These are phyloP conservation scores for Ricordea florida DNA, from an alignment of 92 coral and sea anemone species.

Conservation along the genomic window DNA sequence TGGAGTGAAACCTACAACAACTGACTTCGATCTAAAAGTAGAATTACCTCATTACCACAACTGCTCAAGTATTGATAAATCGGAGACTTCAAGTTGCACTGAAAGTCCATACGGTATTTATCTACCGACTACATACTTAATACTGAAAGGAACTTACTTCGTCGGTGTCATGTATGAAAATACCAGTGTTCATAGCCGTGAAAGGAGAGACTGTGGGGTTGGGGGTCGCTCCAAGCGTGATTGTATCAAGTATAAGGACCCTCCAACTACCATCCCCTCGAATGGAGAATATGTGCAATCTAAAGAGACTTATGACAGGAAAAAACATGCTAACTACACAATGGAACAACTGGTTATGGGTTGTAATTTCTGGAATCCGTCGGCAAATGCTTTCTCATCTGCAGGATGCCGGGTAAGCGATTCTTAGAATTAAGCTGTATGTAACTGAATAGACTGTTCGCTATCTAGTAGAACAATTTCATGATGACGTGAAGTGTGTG, in stretches of 20 bases:
- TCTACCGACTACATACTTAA: constrained; percentile 36
- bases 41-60: constrained; percentile 52
- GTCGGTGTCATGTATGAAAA: constrained; percentile 53
- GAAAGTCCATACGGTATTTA: constrained; percentile 42
- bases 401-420: constrained; percentile 80
- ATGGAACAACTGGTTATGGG: constrained; percentile 57
- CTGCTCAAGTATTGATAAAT: neutral
- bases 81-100: too few species aligned
- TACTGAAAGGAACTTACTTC: constrained; percentile 33
- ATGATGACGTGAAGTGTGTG: too few species aligned
- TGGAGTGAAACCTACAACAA: constrained; percentile 49
- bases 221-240: constrained; percentile 68
- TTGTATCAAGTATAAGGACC: constrained; percentile 80
- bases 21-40: constrained; percentile 29
- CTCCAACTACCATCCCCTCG: constrained; percentile 68
- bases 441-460: too few species aligned
- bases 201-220: constrained; percentile 62
- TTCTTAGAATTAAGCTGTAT: too few species aligned
- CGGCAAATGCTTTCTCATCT: constrained; percentile 47
- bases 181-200: constrained; percentile 4
- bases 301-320: constrained; percentile 28
- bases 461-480: too few species aligned
- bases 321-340: constrained; percentile 58
- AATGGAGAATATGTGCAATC: constrained; percentile 45
- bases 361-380: constrained; percentile 70